A percentile compares a stretch with the other conserved stretches of the same genome.
phyloP scores from a whole-genome alignment of 2,888 invertebrate species.

The Drosophila anomalata region DNA sequence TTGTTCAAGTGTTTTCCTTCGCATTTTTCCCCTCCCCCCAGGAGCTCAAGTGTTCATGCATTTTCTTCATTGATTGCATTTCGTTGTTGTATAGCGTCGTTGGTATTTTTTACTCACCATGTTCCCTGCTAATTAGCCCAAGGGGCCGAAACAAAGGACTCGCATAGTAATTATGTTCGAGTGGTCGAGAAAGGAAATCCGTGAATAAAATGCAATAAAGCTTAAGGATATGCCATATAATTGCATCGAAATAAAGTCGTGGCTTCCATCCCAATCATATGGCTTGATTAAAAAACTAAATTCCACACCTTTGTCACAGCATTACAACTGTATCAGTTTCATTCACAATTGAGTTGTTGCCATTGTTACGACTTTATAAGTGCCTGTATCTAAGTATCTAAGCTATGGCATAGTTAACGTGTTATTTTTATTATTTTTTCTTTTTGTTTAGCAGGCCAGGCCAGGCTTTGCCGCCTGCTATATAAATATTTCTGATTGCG shows the following conservation, averaged over 20 bases:
- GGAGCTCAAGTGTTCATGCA: slow-evolving; percentile 68
- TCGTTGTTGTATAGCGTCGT: slow-evolving; percentile 54
- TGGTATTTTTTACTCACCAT: slow-evolving; percentile 54
- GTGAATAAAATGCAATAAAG: slow-evolving; percentile 36
- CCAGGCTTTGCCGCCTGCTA: slow-evolving; percentile 30
- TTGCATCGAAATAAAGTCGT: slow-evolving; percentile 10
- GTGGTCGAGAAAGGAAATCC: slow-evolving; percentile 27
- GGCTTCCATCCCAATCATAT: neutral
- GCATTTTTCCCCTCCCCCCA: slow-evolving; percentile 26
- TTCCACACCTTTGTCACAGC: slow-evolving; percentile 29
- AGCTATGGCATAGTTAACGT: slow-evolving; percentile 62
- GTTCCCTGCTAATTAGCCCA: slow-evolving; percentile 68
- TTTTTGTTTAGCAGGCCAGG: neutral
- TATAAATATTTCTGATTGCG: slow-evolving; percentile 55
- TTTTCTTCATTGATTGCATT: slow-evolving; percentile 77
- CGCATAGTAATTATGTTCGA: slow-evolving; percentile 34
- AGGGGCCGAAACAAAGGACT: slow-evolving; percentile 42
- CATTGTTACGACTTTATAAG: slow-evolving; percentile 42
- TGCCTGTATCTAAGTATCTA: slow-evolving; percentile 57
- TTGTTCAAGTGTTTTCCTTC: slow-evolving; percentile 69
- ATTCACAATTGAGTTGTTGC: slow-evolving; percentile 47
- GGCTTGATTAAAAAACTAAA: slow-evolving; percentile 3
- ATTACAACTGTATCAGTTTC: slow-evolving; percentile 47
- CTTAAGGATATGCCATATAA: slow-evolving; percentile 27
- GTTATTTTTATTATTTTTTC: slow-evolving; percentile 10